Percentiles rank a stretch among this genome's conserved stretches.
Conservation (phyloP, 2,888 invertebrate species). For the Zygothrica quintamaculata region DNA sequence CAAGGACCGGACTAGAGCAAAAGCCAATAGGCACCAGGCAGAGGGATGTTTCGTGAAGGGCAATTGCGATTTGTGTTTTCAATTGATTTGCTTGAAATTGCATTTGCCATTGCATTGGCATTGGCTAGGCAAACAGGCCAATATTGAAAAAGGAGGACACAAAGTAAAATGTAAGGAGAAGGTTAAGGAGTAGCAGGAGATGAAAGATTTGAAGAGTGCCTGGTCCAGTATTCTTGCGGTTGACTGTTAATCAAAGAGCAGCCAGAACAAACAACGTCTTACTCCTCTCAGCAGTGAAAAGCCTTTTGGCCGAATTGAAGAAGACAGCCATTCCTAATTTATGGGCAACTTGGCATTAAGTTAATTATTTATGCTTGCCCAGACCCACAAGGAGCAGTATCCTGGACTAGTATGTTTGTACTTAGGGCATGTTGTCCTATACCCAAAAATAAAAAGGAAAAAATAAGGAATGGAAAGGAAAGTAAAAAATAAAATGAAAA, state of each 20-base stretch:
- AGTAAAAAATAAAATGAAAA: conserved; percentile 7
- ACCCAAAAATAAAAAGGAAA: conserved; percentile 4
- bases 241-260: conserved; percentile 66
- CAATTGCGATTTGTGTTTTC: conserved; percentile 74
- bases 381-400: conserved; percentile 33
- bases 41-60: conserved; percentile 48
- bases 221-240: conserved; percentile 22
- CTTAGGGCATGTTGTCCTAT: conserved; percentile 6
- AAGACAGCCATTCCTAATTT: conserved; percentile 68
- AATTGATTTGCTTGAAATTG: conserved; percentile 76
- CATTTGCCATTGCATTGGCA: conserved; percentile 65
- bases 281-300: conserved; percentile 29
- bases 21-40: not conserved
- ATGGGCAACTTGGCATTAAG: conserved; percentile 79
- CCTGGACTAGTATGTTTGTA: conserved; percentile 7
- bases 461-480: conserved; percentile 9
- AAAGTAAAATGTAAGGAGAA: no score
- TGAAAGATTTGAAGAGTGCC: conserved; percentile 1
- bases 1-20: not conserved
- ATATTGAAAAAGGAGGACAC: no score
- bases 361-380: conserved; percentile 74
- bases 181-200: no score
- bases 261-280: conserved; percentile 25
- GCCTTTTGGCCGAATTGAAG: conserved; percentile 57
- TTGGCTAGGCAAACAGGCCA: conserved; percentile 41